phyloP scores from a whole-genome alignment of 2,113 vertebrate genomes.

The Meles meles region DNA sequence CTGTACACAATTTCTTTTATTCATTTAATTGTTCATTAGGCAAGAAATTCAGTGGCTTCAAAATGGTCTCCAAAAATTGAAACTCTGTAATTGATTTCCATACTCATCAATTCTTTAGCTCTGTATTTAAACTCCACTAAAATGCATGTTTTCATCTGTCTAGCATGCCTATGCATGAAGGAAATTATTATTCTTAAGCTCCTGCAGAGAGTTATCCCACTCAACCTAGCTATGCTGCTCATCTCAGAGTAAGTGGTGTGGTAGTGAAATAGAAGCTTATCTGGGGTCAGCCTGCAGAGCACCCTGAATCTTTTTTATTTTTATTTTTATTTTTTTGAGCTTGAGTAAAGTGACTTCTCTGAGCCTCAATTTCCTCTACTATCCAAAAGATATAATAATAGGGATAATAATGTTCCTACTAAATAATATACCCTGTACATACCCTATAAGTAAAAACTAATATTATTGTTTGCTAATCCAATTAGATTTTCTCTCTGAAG shows the following conservation, averaged over 20 bases:
- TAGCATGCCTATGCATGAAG: background rate
- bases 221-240: accelerated
- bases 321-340: background rate
- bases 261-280: background rate
- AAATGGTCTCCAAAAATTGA: background rate
- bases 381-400: background rate
- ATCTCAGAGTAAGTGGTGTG: background rate
- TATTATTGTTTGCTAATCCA: background rate
- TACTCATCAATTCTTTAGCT: background rate
- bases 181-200: background rate
- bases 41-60: background rate
- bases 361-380: background rate
- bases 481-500: background rate
- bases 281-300: background rate
- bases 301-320: background rate
- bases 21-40: background rate
- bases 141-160: accelerated
- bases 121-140: background rate
- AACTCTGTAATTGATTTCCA: background rate
- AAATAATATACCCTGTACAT: background rate
- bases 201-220: background rate
- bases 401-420: background rate
- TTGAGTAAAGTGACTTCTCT: background rate
- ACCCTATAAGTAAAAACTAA: background rate
- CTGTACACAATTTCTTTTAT: background rate